phyloP scores from a whole-genome alignment of 1,140 invertebrate species.

The Caenorhabditis latens region DNA sequence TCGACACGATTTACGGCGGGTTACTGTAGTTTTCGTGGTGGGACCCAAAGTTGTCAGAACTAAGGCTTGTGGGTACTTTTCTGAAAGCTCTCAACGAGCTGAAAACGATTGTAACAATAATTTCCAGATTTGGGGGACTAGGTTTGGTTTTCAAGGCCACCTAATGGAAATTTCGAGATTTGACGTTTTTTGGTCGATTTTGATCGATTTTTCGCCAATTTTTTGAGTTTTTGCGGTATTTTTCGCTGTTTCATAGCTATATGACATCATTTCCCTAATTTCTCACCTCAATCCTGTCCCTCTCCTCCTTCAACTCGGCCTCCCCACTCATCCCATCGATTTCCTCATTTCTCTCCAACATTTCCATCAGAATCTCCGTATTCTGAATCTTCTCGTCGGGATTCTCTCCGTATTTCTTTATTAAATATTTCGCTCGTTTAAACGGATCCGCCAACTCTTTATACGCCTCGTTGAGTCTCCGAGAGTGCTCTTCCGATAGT shows the following conservation, averaged over 20 bases:
- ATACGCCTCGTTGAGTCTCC: slow-evolving; percentile 18
- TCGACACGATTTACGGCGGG: too few species aligned
- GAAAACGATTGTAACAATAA: too few species aligned
- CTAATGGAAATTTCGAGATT: too few species aligned
- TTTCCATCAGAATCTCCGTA: slow-evolving; percentile 34
- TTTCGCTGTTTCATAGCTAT: not conserved
- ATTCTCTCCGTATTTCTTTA: slow-evolving; percentile 20
- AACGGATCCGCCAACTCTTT: slow-evolving; percentile 30
- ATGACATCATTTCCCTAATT: not conserved
- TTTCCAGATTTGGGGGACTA: too few species aligned
- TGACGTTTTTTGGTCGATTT: too few species aligned
- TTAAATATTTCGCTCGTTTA: slow-evolving; percentile 38
- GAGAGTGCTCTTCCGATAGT: slow-evolving; percentile 30
- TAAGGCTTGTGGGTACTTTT: too few species aligned
- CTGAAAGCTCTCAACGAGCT: too few species aligned
- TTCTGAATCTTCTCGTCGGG: not conserved
- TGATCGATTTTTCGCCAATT: not conserved
- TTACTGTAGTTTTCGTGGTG: too few species aligned
- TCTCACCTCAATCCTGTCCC: not conserved
- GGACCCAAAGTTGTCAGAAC: too few species aligned
- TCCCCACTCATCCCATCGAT: slow-evolving; percentile 14
- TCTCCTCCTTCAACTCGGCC: not conserved
- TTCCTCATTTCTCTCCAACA: slow-evolving; percentile 33
- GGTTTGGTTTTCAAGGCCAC: too few species aligned
- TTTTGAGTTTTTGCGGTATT: not conserved